A percentile compares a stretch with the other conserved stretches of the same genome.
Evolutionary conservation across 2,113 vertebrate genomes (phyloP).

Genomic region (Merops nubicus): DNA sequence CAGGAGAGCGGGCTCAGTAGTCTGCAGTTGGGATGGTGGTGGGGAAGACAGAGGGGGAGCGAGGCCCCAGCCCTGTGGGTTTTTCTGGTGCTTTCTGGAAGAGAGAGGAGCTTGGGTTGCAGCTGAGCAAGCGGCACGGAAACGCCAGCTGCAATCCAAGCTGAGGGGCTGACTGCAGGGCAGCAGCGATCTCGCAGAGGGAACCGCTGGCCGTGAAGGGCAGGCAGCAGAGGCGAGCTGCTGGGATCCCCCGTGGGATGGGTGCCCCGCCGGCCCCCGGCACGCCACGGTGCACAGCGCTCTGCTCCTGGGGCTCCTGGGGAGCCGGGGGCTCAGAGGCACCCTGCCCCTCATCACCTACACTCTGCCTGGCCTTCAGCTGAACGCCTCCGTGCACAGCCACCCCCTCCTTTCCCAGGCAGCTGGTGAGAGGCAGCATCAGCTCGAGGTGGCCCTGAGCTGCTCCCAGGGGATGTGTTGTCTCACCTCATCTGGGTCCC

Average conservation of each 20-base stretch:
- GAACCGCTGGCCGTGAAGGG: not conserved
- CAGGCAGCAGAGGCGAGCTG: accelerated
- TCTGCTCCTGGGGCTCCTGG: not conserved
- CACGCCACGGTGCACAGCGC: accelerated
- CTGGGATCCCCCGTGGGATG: not conserved
- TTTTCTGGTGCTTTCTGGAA: not conserved
- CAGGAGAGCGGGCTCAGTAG: not conserved
- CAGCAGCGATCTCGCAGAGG: accelerated
- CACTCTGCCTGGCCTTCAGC: no score
- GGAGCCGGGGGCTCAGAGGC: not conserved
- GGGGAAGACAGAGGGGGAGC: not conserved
- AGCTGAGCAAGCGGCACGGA: not conserved
- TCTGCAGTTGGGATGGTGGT: accelerated
- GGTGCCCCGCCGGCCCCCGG: accelerated
- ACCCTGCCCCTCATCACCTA: not conserved
- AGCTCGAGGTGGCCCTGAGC: not conserved
- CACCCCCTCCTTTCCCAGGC: not conserved
- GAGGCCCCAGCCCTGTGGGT: not conserved
- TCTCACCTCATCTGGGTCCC: no score
- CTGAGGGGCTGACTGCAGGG: not conserved
- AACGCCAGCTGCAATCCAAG: not conserved
- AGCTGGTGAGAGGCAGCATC: not conserved
- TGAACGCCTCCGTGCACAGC: not conserved
- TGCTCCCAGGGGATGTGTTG: accelerated
- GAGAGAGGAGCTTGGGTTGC: not conserved